phyloP scores from a whole-genome alignment of 2,797 vertebrate genomes.

The Brachymystax lenok region DNA sequence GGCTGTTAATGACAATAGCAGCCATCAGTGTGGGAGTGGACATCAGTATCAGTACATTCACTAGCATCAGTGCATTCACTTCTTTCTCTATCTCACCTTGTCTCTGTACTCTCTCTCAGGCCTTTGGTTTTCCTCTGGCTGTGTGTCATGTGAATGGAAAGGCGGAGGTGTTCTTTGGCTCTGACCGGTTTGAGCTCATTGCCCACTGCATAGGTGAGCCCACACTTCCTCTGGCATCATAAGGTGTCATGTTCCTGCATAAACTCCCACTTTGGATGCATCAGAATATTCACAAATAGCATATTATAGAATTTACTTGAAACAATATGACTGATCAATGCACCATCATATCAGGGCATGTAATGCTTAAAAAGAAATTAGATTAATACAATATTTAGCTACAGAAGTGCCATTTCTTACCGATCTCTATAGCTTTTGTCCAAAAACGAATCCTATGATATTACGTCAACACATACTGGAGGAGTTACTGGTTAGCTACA shows the following conservation, averaged over 20 bases:
- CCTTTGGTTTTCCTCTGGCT: conserved; percentile 86
- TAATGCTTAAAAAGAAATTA: too few species aligned
- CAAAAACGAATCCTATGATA: too few species aligned
- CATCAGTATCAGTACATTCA: neutral
- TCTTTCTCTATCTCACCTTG: too few species aligned
- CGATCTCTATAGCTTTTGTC: too few species aligned
- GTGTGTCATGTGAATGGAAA: conserved; percentile 81
- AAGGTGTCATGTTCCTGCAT: neutral
- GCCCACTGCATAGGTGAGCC: conserved; percentile 85
- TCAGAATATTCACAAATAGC: neutral
- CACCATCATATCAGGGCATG: too few species aligned
- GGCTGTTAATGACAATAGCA: neutral
- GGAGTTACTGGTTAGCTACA: too few species aligned
- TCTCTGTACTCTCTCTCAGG: conserved; percentile 61
- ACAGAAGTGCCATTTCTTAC: too few species aligned
- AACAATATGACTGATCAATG: too few species aligned
- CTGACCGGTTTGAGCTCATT: conserved; percentile 90
- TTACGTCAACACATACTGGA: too few species aligned
- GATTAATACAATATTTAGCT: too few species aligned
- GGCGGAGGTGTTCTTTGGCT: conserved; percentile 86
- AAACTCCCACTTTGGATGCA: neutral
- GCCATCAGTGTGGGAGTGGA: neutral
- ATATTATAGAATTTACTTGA: too few species aligned
- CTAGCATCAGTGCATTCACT: neutral
- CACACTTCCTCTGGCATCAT: neutral